Percentiles rank a stretch among this genome's conserved stretches.
These are phyloP conservation scores for Emydura subglobosa DNA, from an alignment of 2,113 vertebrate species.

Conservation along the genomic window DNA sequence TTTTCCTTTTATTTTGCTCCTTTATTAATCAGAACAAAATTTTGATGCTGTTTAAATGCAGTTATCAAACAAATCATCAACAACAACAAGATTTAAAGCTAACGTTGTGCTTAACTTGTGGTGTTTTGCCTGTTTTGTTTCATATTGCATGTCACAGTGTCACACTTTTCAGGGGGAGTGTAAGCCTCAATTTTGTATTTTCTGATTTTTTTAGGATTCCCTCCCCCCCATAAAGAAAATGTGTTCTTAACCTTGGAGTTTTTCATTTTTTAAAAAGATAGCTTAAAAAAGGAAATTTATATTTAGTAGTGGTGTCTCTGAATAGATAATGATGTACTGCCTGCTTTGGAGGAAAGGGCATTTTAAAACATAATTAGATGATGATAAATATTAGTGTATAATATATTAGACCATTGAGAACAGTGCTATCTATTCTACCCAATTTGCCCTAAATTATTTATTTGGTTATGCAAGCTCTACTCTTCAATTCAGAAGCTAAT, in stretches of 20 bases:
- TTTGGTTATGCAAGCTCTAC: conserved; percentile 6
- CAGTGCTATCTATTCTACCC: not conserved
- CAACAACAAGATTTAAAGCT: not conserved
- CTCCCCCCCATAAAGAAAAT: not conserved
- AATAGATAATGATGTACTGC: not conserved
- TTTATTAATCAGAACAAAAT: not conserved
- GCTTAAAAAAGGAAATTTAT: not conserved
- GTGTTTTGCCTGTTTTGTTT: not conserved
- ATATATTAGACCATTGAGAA: conserved; percentile 1
- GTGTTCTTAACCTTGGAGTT: not conserved
- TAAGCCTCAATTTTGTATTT: not conserved
- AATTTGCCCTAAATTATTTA: conserved; percentile 16
- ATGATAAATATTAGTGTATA: conserved; percentile 4
- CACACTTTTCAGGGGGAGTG: not conserved
- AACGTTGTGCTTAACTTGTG: not conserved
- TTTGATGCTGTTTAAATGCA: not conserved
- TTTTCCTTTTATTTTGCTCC: not conserved
- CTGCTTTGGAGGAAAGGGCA: not conserved
- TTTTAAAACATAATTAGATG: conserved; percentile 20
- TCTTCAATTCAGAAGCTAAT: not conserved
- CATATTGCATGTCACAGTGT: not conserved
- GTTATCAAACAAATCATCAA: not conserved
- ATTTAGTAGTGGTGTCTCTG: not conserved
- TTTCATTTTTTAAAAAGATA: not conserved
- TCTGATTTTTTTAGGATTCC: not conserved